These are phyloP conservation scores for Cotesia congregata DNA, from an alignment of 2,888 invertebrate genomes.

Conservation along the genomic window DNA sequence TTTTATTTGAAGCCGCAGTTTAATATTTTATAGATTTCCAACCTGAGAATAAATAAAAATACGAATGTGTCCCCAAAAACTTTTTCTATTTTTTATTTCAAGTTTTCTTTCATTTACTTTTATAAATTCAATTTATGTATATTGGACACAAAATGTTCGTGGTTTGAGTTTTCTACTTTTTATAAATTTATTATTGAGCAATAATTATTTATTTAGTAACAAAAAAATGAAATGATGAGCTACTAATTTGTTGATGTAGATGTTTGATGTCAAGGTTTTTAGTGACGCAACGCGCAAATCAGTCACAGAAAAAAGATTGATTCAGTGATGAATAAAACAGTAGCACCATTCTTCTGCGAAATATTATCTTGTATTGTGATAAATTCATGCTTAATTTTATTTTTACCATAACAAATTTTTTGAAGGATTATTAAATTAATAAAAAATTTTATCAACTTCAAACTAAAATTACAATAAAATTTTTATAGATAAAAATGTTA, in stretches of 20 bases:
- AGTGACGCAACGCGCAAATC: conserved; percentile 7
- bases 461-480: too few relatives aligned
- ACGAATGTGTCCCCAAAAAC: not conserved
- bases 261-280: conserved; percentile 35
- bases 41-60: not conserved
- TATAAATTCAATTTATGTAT: not conserved
- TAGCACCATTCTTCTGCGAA: conserved; percentile 28
- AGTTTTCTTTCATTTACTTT: not conserved
- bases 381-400: not conserved
- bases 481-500: too few relatives aligned
- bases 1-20: not conserved
- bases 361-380: conserved; percentile 6
- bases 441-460: too few relatives aligned
- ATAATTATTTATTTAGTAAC: too few relatives aligned
- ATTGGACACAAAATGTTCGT: not conserved
- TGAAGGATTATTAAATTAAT: not conserved
- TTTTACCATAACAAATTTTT: not conserved
- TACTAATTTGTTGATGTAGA: conserved; percentile 16
- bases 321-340: conserved; percentile 38
- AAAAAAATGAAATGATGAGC: not conserved
- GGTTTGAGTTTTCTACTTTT: too few relatives aligned
- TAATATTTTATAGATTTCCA: not conserved
- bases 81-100: not conserved
- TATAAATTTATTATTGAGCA: too few relatives aligned
- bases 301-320: conserved; percentile 29